Evolutionary conservation across 2,113 vertebrate genomes (phyloP).

Genomic region (Leiothrix lutea): DNA sequence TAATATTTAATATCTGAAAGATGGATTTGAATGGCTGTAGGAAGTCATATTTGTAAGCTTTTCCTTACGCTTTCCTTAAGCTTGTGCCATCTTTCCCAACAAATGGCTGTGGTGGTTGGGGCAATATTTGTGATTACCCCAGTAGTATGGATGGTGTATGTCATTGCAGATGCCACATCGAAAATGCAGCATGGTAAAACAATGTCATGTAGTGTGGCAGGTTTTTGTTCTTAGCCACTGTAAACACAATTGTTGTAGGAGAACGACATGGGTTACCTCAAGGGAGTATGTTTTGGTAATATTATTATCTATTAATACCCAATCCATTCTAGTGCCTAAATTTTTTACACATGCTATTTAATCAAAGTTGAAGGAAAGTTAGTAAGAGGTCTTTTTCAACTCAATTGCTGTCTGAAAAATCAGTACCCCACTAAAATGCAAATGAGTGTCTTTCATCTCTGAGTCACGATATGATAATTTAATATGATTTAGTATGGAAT

Average conservation of each 20-base stretch:
- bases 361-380: background rate
- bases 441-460: constrained; percentile 16
- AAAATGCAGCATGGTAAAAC: background rate
- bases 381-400: background rate
- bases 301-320: background rate
- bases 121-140: background rate
- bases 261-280: background rate
- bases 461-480: constrained; percentile 33
- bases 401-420: constrained; percentile 7
- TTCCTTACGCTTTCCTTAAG: too few relatives aligned
- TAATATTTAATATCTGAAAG: background rate
- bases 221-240: background rate
- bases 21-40: background rate
- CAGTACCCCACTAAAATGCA: background rate
- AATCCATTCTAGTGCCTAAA: background rate
- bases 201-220: accelerated
- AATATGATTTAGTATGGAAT: background rate
- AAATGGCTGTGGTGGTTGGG: background rate
- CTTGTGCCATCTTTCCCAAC: too few relatives aligned
- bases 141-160: accelerated
- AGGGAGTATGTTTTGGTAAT: background rate
- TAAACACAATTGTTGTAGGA: background rate
- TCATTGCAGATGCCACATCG: background rate
- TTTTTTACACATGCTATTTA: background rate
- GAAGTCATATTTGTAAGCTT: too few relatives aligned